Conservation (phyloP, 2,113 vertebrate genomes). For the Brienomyrus brachyistius region DNA sequence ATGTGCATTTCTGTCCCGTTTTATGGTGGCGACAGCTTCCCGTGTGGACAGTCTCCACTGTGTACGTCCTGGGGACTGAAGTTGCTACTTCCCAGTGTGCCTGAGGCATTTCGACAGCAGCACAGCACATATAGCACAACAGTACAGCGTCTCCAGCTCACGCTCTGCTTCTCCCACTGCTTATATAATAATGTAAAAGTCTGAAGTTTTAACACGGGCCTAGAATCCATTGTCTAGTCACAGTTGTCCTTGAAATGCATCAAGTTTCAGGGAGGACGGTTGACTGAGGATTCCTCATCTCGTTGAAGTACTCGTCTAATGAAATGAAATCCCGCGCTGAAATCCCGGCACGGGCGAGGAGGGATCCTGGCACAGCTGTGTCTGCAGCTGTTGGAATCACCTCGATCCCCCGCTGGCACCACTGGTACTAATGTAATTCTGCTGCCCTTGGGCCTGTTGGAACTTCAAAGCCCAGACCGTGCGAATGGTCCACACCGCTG, state of each 20-base stretch:
- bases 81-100: neutral
- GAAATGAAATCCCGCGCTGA: neutral
- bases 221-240: neutral
- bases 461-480: slow-evolving; percentile 22
- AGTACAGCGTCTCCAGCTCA: neutral
- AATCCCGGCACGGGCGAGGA: neutral
- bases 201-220: neutral
- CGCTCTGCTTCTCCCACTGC: neutral
- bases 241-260: neutral
- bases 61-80: neutral
- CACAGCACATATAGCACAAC: neutral
- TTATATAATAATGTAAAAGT: neutral
- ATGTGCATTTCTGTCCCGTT: neutral
- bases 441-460: neutral
- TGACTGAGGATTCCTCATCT: neutral
- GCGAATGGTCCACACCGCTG: slow-evolving; percentile 44
- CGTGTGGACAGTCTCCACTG: neutral
- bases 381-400: neutral
- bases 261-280: neutral
- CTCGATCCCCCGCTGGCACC: neutral
- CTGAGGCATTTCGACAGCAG: neutral
- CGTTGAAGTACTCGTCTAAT: neutral
- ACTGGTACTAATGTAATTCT: neutral
- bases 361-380: neutral
- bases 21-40: neutral